Conservation (phyloP, 2,113 vertebrate genomes). For the Macroglossus sobrinus region DNA sequence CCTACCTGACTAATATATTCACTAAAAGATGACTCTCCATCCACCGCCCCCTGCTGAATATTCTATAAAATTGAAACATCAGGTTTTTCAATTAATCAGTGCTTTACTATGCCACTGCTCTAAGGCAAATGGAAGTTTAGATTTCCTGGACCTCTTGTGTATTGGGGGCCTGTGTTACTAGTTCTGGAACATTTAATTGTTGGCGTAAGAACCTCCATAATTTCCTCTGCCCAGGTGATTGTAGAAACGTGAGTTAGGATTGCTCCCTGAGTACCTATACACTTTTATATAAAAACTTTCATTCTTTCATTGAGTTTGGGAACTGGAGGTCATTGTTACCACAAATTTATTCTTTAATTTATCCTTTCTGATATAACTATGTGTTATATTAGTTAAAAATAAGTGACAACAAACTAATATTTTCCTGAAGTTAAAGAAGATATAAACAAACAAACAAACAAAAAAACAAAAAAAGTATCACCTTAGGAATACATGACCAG, state of each 20-base stretch:
- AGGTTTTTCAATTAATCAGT: background rate
- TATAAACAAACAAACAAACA: background rate
- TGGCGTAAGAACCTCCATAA: background rate
- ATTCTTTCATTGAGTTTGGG: background rate
- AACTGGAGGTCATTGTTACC: background rate
- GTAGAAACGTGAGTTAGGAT: background rate
- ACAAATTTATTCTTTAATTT: background rate
- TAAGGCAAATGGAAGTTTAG: background rate
- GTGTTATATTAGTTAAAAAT: background rate
- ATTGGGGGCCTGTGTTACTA: background rate
- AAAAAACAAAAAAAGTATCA: background rate
- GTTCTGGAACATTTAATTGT: background rate
- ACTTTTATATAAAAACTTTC: background rate
- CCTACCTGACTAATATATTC: background rate
- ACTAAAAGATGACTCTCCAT: background rate
- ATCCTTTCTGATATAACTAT: background rate
- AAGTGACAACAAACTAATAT: background rate
- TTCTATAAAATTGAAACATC: background rate
- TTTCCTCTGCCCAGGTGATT: background rate
- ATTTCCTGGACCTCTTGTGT: background rate
- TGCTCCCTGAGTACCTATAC: background rate
- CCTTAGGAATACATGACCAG: background rate
- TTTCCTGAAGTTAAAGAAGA: slow-evolving; percentile 23
- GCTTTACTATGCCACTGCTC: background rate
- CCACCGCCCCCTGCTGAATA: background rate